phyloP scores from a whole-genome alignment of 2,888 invertebrate species.

The Anoplius nigerrimus region DNA sequence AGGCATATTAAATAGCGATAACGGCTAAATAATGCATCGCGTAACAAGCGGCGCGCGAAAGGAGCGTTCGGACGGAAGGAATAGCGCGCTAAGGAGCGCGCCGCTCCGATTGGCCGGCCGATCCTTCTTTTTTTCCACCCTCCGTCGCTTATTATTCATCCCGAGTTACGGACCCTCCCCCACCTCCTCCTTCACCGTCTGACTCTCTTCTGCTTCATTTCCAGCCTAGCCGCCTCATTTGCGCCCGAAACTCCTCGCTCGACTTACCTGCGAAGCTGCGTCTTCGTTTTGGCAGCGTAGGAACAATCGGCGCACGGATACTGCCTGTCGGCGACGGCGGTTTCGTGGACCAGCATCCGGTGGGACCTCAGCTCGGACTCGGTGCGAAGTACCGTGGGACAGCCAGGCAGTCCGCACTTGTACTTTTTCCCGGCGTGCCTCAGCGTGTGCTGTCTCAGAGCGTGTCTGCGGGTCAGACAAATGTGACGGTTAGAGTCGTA shows the following conservation, averaged over 20 bases:
- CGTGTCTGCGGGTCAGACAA: conserved; percentile 74
- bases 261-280: conserved; percentile 76
- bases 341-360: conserved; percentile 77
- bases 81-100: no score
- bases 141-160: neutral
- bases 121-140: neutral
- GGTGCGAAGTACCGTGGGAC: conserved; percentile 78
- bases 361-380: conserved; percentile 78
- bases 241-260: neutral
- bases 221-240: no score
- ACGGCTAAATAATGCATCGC: no score
- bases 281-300: conserved; percentile 72
- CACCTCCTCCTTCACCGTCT: no score
- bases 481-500: no score
- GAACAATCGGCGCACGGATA: conserved; percentile 79
- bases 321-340: conserved; percentile 75
- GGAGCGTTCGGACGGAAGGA: no score
- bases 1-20: no score
- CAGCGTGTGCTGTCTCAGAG: conserved; percentile 79
- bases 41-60: no score
- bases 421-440: conserved; percentile 78
- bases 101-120: no score
- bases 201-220: no score
- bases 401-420: conserved; percentile 78
- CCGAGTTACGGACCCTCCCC: no score